Evolutionary conservation across 2,113 vertebrate species (phyloP).

Genomic region (Ellobius talpinus): DNA sequence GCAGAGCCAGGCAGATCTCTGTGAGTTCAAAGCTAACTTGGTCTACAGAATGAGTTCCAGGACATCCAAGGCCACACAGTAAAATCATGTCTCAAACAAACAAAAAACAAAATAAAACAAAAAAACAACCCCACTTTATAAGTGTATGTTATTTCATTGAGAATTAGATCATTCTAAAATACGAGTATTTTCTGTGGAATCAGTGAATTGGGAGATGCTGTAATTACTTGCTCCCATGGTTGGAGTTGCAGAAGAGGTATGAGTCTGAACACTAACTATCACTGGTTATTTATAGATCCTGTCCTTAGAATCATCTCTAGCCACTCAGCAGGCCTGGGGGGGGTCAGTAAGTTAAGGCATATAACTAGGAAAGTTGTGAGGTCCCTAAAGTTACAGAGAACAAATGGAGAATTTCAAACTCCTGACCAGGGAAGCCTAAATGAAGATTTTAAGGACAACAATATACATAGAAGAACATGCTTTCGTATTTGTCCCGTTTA

Average conservation of each 20-base stretch:
- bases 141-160: slow-evolving; percentile 4
- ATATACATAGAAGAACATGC: neutral
- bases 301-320: neutral
- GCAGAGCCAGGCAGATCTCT: neutral
- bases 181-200: neutral
- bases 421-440: neutral
- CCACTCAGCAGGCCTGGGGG: neutral
- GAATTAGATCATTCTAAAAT: slow-evolving; percentile 11
- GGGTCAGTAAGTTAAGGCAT: neutral
- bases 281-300: neutral
- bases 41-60: neutral
- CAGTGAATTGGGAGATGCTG: neutral
- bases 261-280: neutral
- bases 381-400: slow-evolving; percentile 5
- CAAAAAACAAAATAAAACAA: neutral
- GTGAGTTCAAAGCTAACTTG: neutral
- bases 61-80: neutral
- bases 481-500: neutral
- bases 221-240: neutral
- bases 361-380: neutral
- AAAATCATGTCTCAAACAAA: neutral
- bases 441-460: slow-evolving; percentile 3
- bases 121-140: neutral
- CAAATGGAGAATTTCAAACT: slow-evolving; percentile 22
- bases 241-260: neutral